A percentile compares a stretch with the other conserved stretches of the same genome.
These are phyloP conservation scores for Nebria salina DNA, from an alignment of 2,888 invertebrate species.

Conservation along the genomic window DNA sequence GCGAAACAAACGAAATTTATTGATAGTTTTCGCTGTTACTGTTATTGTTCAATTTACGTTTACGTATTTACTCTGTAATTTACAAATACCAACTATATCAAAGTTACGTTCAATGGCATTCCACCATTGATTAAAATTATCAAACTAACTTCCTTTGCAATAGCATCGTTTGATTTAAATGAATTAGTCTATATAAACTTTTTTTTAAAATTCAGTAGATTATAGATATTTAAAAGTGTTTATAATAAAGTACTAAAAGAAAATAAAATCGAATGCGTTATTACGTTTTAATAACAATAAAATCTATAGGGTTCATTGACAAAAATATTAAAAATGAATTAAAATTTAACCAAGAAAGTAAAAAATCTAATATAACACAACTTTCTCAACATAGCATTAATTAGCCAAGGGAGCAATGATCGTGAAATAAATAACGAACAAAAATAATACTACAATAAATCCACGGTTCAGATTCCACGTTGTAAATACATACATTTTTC, in stretches of 20 bases:
- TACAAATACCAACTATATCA: slow-evolving; percentile 5
- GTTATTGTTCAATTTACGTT: neutral
- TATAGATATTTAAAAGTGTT: no score
- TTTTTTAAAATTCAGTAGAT: no score
- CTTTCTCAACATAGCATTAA: slow-evolving; percentile 38
- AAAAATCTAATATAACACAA: slow-evolving; percentile 26
- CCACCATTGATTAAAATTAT: no score
- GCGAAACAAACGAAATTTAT: neutral
- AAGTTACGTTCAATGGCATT: neutral
- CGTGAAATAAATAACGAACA: slow-evolving; percentile 23
- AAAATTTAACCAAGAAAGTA: slow-evolving; percentile 11
- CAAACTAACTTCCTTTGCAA: no score
- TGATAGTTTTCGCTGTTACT: neutral
- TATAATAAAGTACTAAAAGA: neutral
- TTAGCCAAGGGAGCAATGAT: slow-evolving; percentile 28
- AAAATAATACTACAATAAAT: neutral
- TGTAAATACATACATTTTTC: slow-evolving; percentile 37
- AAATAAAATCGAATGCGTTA: neutral
- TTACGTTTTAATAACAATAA: neutral
- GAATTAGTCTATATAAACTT: no score
- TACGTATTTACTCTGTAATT: neutral
- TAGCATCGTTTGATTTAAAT: no score
- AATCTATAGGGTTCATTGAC: slow-evolving; percentile 12
- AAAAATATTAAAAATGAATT: neutral
- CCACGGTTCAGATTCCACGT: neutral